phyloP scores from a whole-genome alignment of 1,140 invertebrate species.

The Bombus waltoni region DNA sequence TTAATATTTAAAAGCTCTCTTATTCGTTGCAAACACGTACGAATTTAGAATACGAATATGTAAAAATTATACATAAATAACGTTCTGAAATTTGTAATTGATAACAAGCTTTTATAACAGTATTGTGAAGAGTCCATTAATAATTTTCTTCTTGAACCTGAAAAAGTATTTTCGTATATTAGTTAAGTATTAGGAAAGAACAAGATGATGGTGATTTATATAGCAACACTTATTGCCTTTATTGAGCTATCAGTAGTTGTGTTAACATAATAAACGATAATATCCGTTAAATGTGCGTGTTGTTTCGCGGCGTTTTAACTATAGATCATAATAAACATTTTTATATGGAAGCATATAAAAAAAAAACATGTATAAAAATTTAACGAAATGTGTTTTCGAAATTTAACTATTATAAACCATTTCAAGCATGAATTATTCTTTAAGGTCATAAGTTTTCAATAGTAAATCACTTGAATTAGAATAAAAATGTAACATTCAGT shows the following conservation, averaged over 20 bases:
- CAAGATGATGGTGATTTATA: slow-evolving; percentile 8
- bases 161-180: slow-evolving; percentile 16
- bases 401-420: neutral
- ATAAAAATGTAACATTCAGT: neutral
- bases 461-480: neutral
- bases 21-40: neutral
- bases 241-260: neutral
- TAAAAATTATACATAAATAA: neutral
- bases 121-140: neutral
- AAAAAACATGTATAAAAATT: slow-evolving; percentile 6
- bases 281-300: neutral
- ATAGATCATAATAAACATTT: slow-evolving; percentile 7
- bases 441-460: neutral
- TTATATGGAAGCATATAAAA: slow-evolving; percentile 4
- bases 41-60: no score
- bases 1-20: no score
- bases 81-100: slow-evolving; percentile 4
- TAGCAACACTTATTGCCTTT: slow-evolving; percentile 21
- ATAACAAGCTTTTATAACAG: neutral
- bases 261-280: neutral
- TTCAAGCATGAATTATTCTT: neutral
- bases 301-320: neutral
- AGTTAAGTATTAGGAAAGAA: slow-evolving; percentile 15
- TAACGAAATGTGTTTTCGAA: neutral
- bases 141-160: slow-evolving; percentile 30